Percentiles rank a stretch among this genome's conserved stretches.
phyloP scores from a whole-genome alignment of 2,113 vertebrate species.

The Cynoglossus semilaevis region DNA sequence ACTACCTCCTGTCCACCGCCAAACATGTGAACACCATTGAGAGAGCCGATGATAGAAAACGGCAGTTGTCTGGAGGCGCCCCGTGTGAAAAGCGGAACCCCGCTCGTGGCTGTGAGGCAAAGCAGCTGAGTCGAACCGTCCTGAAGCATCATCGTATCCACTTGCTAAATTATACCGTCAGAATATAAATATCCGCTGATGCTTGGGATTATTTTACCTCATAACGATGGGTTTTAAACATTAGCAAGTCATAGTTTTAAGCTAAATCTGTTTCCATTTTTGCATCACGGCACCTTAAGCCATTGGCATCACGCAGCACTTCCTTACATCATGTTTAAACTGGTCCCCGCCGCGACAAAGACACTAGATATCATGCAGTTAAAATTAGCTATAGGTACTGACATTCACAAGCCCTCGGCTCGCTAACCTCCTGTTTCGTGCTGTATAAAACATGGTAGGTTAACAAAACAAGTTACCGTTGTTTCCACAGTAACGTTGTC shows the following conservation, averaged over 20 bases:
- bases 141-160: slow-evolving; percentile 63
- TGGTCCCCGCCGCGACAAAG: neutral
- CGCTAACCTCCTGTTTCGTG: neutral
- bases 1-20: slow-evolving; percentile 81
- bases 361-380: neutral
- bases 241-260: no score
- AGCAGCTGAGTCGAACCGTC: slow-evolving; percentile 78
- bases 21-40: slow-evolving; percentile 94
- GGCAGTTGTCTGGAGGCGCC: slow-evolving; percentile 81
- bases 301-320: slow-evolving; percentile 20
- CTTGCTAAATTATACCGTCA: neutral
- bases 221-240: no score
- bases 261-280: neutral
- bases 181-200: no score
- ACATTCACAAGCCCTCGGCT: neutral
- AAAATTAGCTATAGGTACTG: neutral
- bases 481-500: slow-evolving; percentile 71
- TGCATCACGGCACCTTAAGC: slow-evolving; percentile 19
- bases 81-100: slow-evolving; percentile 85
- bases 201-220: no score
- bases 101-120: slow-evolving; percentile 85
- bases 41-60: slow-evolving; percentile 88
- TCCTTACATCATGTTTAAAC: neutral
- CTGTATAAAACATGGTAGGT: slow-evolving; percentile 30
- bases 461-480: slow-evolving; percentile 62